Base-by-base conservation (phyloP, 2,888 invertebrate genomes). In the Pollenia angustigena region DNA sequence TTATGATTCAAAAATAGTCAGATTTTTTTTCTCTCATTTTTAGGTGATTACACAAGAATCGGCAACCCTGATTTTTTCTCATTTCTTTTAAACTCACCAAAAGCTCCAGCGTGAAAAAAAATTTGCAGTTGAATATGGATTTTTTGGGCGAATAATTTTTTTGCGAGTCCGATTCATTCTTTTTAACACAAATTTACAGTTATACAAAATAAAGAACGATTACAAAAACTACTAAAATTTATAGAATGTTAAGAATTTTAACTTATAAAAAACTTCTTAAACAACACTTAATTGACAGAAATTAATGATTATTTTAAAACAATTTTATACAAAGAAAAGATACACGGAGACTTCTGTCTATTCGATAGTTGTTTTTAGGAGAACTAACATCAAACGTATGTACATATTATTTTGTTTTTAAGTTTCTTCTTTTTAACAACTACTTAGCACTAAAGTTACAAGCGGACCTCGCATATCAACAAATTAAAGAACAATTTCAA, bases 91-190 rank as follows among this genome's bases (percentile, higher is more conserved):
- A 6, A 82, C 95, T 94, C 93, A 97, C 96, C 95, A 95, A 92
- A 95, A 96, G 85, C 95, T 95, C 89, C 95, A 92, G 88, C 95
- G 94, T 6, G 96, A 96, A 40, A 96, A 89, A 18, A 94, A 89
- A 91, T 95, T 96, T 4, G 96, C 95, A 7, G 90, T 94, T 90
- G 95, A 95, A 87, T 95, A 94, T 2, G 96, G 96, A 93, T 96
- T 96, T 89, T 91, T 90, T 69, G 91, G 93, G 92, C 90, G 94
- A 92, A 89, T 94, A 92, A 85, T 94, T 93, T 90, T 95, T 94
- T 90, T 90, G 89, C 91, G 91, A 88, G 92, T 93, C 87, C 93
- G 91, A 91, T 93, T 93, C 93, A 93, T 93, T 85, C 89, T 83
- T 68, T 72, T 68, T 72, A 44, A 71, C n/a, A 69, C 32, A 56